Base-by-base conservation (phyloP, 2,888 invertebrate genomes). In the Allophyes oxyacanthae region DNA sequence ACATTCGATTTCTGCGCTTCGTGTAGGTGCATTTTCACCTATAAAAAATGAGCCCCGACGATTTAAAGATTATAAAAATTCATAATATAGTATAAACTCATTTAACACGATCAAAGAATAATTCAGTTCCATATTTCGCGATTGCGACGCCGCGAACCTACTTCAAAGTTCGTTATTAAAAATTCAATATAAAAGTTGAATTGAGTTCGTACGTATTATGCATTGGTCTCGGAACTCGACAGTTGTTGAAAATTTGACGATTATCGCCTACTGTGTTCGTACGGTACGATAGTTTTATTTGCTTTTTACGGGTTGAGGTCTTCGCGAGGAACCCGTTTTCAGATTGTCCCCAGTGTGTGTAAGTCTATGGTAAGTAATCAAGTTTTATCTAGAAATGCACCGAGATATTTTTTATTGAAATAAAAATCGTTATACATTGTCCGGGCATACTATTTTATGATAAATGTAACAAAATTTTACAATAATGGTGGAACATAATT, bases 181-280 rank as follows among this genome's bases (percentile, higher is more conserved):
- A 80, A 76, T 75, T 78, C 72, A 80, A 78, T 80, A 77, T 67
- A 72, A 80, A 78, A 78, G 81, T 78, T 80, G 72, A 33, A 78
- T 71, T 76, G 79, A 71, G 79, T 80, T 74, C 49, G 52, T 49
- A 58, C 62, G 54, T 61, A 36, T 56, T 43, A 58, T 20, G 20
- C 55, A 28, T 49, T 41, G 38, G 41, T 57, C 50, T 59, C 33
- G 48, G 49, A 51, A 55, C 50, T 62, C 42, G 2, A 26, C 13
- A 38, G 44, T 40, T 63, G 52, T 49, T 60, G 61, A 54, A 26
- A 15, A 37, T 42, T 40, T 62, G 52, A 51, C 60, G 60, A 51
- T 50, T 54, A 55, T 45, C 13, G 26, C 37, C 50, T 20, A 2
- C 2, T 4, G 25, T 32, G 20, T 51, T 44, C 7, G 13, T 40